Conservation (phyloP, 1,140 invertebrate species). For the Drosophila burlai region DNA sequence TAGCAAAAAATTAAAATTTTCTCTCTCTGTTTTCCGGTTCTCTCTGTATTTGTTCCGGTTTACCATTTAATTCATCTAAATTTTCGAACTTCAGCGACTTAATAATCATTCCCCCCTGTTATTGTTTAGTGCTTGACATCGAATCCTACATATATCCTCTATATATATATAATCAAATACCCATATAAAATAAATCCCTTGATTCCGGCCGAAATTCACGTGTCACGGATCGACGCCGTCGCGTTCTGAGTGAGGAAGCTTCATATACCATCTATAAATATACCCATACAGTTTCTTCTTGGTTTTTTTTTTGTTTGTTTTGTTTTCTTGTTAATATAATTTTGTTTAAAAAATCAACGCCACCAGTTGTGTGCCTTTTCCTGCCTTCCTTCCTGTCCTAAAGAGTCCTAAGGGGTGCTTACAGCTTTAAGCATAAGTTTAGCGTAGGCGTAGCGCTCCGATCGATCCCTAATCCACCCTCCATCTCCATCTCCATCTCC, state of each 20-base stretch:
- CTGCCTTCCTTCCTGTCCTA: constrained; percentile 41
- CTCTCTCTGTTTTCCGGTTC: constrained; percentile 27
- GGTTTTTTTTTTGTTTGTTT: constrained; percentile 1
- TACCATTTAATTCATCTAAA: constrained; percentile 54
- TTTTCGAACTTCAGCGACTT: constrained; percentile 54
- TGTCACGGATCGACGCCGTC: constrained; percentile 28
- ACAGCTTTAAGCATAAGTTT: constrained; percentile 57
- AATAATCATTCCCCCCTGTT: constrained; percentile 16
- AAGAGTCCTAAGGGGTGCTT: constrained; percentile 54
- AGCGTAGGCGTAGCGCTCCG: constrained; percentile 51
- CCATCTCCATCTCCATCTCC: neutral
- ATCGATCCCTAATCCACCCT: constrained; percentile 54
- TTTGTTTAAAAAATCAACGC: constrained; percentile 78
- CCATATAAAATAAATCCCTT: constrained; percentile 81
- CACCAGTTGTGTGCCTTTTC: constrained; percentile 66
- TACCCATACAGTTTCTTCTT: constrained; percentile 63
- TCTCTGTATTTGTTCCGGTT: constrained; percentile 26
- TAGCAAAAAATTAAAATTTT: constrained; percentile 83
- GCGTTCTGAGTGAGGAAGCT: constrained; percentile 71
- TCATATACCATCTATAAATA: constrained; percentile 84
- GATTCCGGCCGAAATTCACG: constrained; percentile 39
- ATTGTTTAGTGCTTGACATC: constrained; percentile 37
- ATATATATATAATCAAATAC: constrained; percentile 43
- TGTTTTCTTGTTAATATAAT: constrained; percentile 62
- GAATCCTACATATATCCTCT: constrained; percentile 34